Base-by-base conservation (phyloP, 2,113 vertebrate genomes). In the Nyctibius bracteatus region DNA sequence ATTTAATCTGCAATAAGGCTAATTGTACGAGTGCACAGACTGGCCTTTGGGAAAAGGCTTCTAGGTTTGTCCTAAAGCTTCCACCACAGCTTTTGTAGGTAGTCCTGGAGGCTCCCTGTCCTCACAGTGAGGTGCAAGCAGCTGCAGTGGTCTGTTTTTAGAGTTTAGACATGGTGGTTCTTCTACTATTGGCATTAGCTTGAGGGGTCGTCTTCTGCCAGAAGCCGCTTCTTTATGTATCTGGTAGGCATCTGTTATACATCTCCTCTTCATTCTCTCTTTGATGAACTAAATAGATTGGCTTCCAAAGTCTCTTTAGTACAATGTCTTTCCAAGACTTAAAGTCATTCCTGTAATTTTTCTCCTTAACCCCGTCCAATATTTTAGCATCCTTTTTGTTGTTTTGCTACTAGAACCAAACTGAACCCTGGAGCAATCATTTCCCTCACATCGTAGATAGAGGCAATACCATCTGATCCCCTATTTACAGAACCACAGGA, bases 361-460 rank as follows among this genome's bases (percentile, higher is more conserved):
- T 80, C 20, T 68, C 21, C 25, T 63, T 93, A 82, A 86, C 24
- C 5, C 8, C 71, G 10, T 47, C 24, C 44, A 86, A 25, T 55
- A 83, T 92, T 88, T 91, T 67, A 86, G 37, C 54, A 73, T 86
- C 22, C 20, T 66, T 92, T 90, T 70, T 52, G 11, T 66, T 83
- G 31, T 68, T 92, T 83, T 80, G n/a, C 21, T 81, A 8, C 59
- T 49, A 46, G 77, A 74, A 81, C 14, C 13, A 66, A 89, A 54
- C 19, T 78, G 51, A 87, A 25, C 71, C 46, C 51, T 57, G 28
- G 23, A 21, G 35, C 70, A 88, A 75, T 28, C 22, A 33, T 77
- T 86, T 89, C n/a, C 15, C 18, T 91, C 16, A 10, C 28, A 66
- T 81, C 46, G 49, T 31, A 74, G 67, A 55, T 28, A 65, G 46